These are phyloP conservation scores for Steinernema scapterisci DNA, from an alignment of 2,888 invertebrate species.

Conservation along the genomic window DNA sequence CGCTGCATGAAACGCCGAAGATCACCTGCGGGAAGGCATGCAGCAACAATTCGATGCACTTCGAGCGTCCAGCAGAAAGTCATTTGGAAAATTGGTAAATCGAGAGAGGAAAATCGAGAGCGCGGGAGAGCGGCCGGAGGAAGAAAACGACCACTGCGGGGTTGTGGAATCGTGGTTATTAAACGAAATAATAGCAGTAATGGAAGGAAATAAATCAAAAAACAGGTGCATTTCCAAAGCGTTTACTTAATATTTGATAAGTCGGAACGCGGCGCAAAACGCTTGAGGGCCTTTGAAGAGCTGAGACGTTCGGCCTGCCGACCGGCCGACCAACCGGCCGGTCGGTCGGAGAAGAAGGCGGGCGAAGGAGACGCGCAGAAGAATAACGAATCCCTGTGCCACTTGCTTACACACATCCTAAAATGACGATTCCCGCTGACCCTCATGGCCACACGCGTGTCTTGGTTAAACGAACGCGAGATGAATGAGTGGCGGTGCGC, in stretches of 20 bases:
- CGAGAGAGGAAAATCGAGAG: neutral
- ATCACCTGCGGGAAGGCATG: too few species aligned
- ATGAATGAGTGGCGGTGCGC: conserved; percentile 26
- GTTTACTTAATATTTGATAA: conserved; percentile 32
- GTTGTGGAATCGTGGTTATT: conserved; percentile 6
- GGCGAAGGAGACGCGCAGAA: neutral
- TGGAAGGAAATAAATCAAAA: conserved; percentile 20
- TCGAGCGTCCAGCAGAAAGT: neutral
- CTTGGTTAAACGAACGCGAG: conserved; percentile 21
- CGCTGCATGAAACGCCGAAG: too few species aligned
- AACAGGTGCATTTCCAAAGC: conserved; percentile 22
- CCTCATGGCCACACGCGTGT: conserved; percentile 12
- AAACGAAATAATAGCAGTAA: conserved; percentile 21
- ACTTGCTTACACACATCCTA: neutral
- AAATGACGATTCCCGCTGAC: conserved; percentile 17
- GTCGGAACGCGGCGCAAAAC: neutral
- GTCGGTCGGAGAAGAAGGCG: too few species aligned
- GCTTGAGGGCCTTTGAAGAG: neutral
- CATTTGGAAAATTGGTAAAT: conserved; percentile 33
- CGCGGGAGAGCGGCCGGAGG: neutral
- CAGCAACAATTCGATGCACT: neutral
- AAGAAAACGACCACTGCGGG: neutral
- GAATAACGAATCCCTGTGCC: neutral
- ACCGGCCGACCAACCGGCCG: too few species aligned
- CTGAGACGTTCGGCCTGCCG: neutral